Conservation (phyloP, 1,140 invertebrate genomes). For the Cydia pomonella region DNA sequence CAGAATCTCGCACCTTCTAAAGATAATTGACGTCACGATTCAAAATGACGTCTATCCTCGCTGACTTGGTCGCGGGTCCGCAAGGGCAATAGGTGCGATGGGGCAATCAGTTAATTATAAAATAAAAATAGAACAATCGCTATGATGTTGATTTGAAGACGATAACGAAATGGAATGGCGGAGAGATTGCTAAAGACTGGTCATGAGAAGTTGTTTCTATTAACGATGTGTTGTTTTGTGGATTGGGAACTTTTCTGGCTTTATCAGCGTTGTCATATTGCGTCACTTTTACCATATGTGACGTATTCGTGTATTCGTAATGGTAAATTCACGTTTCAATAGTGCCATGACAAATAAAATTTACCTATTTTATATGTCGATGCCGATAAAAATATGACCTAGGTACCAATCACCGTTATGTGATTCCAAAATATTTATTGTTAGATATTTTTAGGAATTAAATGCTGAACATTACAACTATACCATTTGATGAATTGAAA, state of each 20-base stretch:
- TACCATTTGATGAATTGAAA: too few species aligned
- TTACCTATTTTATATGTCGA: too few species aligned
- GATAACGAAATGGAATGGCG: background rate
- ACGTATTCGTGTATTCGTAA: background rate
- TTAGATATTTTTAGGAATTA: too few species aligned
- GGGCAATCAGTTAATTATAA: constrained; percentile 8
- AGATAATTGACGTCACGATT: constrained; percentile 24
- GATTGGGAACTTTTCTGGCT: background rate
- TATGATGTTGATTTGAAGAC: background rate
- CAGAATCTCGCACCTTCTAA: constrained; percentile 18
- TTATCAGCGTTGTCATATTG: too few species aligned
- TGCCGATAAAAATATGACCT: too few species aligned
- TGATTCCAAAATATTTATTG: too few species aligned
- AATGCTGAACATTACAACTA: too few species aligned
- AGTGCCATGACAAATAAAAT: too few species aligned
- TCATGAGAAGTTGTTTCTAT: background rate
- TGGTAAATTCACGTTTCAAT: background rate
- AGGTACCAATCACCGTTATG: too few species aligned
- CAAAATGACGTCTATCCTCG: constrained; percentile 11
- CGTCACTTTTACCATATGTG: background rate
- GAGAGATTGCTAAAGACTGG: background rate
- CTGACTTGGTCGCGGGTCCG: background rate
- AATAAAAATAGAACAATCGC: constrained; percentile 2
- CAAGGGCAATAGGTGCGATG: constrained; percentile 20
- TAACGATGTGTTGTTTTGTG: background rate